Base-by-base conservation (phyloP, 2,888 invertebrate species). In the Pseudeuparius sepicola region DNA sequence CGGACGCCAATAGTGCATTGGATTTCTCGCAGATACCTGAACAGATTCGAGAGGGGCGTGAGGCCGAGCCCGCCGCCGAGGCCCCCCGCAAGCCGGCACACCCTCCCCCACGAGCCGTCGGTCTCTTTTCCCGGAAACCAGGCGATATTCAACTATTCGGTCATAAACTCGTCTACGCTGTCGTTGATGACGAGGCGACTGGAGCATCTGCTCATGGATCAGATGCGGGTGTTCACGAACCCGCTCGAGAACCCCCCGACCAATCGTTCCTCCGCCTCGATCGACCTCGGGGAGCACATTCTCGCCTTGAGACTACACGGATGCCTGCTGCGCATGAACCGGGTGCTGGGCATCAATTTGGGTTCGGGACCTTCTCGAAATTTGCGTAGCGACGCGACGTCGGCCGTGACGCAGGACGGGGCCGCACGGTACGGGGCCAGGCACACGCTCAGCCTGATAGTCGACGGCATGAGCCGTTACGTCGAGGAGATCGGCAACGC, bases 401-500 rank as follows among this genome's bases (percentile, higher is more conserved):
- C 49, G 2, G 47, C 51, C 7, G 60, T 59, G 2, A 54, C 57
- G 2, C 48, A 49, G 14, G 60, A 61, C 43, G 62, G 62, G 3
- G 47, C 49, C 13, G 43, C 55, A 1, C 48, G 63, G 31, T 57
- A 52, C 40, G 47, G 44, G 15, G 58, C 51, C 23, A 56, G 69
- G 37, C 59, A 63, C 44, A 60, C 62, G 4, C 51, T 71, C 17
- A 61, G 61, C 31, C 48, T 59, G 3, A 65, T 67, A 48, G 61
- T 68, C 3, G 64, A 66, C 38, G 60, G 60, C 18, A 51, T 70
- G 41, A 65, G 61, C 5, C 56, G 62, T 36, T 66, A 67, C 44
- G 61, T 69, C 34, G 65, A 66, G 44, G 61, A 61, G 37, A 58
- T 60, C 14, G 50, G 44, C 20, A 17, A 16, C 18, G 28, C 37